phyloP scores from a whole-genome alignment of 2,113 vertebrate genomes.

The Caloenas nicobarica region DNA sequence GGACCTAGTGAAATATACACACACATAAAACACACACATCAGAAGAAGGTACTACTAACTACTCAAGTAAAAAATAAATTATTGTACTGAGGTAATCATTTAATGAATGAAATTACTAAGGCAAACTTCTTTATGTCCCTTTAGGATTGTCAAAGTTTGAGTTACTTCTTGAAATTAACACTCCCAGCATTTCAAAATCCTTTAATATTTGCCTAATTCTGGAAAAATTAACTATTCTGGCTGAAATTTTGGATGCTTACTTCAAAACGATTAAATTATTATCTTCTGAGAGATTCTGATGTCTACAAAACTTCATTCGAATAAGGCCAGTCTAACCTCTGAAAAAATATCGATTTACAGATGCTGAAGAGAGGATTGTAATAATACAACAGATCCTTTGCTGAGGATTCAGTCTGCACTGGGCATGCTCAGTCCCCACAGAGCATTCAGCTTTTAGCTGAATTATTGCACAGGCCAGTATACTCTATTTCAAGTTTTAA shows the following conservation, averaged over 20 bases:
- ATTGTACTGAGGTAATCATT: fast-evolving
- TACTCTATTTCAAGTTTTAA: neutral
- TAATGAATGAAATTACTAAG: neutral
- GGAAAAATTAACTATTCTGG: neutral
- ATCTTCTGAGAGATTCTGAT: neutral
- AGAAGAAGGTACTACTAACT: neutral
- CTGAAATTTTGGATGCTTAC: neutral
- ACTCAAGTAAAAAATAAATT: neutral
- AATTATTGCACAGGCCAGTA: neutral
- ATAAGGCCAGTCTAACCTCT: neutral
- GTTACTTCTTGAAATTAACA: neutral
- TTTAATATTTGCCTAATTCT: neutral
- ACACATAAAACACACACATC: neutral
- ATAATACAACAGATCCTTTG: neutral
- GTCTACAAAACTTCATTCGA: neutral
- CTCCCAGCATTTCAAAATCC: neutral
- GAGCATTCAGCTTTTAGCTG: neutral
- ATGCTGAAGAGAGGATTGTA: neutral
- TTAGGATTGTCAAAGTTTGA: neutral
- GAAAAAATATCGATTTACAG: neutral
- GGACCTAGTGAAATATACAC: neutral
- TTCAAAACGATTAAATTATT: neutral
- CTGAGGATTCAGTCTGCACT: neutral
- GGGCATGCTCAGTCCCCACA: neutral
- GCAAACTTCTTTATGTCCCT: neutral